These are phyloP conservation scores for Actenoides lindsayi DNA, from an alignment of 2,113 vertebrate species.

Conservation along the genomic window DNA sequence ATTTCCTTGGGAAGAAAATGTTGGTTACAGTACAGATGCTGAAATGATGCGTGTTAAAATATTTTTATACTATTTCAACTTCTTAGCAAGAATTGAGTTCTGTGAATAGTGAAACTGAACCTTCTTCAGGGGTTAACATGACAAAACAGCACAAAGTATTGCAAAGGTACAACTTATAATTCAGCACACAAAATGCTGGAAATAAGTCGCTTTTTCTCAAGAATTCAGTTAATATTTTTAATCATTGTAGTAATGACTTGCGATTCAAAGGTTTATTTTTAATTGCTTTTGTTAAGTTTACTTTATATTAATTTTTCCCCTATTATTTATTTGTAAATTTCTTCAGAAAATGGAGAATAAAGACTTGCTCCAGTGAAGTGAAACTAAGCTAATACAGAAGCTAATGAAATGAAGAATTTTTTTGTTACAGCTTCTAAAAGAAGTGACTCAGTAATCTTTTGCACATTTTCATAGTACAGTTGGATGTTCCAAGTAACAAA, in stretches of 20 bases:
- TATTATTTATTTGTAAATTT: background rate
- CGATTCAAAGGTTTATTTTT: background rate
- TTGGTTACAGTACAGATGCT: background rate
- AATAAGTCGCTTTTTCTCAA: background rate
- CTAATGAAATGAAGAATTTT: background rate
- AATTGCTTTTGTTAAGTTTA: background rate
- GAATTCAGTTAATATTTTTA: background rate
- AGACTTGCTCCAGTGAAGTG: background rate
- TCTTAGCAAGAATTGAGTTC: background rate
- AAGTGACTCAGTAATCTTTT: background rate
- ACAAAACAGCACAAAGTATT: background rate
- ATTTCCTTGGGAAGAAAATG: background rate
- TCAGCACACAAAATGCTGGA: background rate
- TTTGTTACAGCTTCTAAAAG: background rate
- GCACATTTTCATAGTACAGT: background rate
- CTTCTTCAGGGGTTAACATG: background rate
- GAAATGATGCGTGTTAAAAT: background rate
- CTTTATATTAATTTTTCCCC: background rate
- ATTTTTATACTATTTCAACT: background rate
- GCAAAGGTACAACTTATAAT: background rate
- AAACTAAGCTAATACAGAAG: background rate
- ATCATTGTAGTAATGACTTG: background rate
- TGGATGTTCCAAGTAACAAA: background rate
- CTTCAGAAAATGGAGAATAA: background rate
- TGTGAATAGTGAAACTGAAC: background rate